Base-by-base conservation (phyloP, 2,113 vertebrate species). In the Microcebus jonahi region DNA sequence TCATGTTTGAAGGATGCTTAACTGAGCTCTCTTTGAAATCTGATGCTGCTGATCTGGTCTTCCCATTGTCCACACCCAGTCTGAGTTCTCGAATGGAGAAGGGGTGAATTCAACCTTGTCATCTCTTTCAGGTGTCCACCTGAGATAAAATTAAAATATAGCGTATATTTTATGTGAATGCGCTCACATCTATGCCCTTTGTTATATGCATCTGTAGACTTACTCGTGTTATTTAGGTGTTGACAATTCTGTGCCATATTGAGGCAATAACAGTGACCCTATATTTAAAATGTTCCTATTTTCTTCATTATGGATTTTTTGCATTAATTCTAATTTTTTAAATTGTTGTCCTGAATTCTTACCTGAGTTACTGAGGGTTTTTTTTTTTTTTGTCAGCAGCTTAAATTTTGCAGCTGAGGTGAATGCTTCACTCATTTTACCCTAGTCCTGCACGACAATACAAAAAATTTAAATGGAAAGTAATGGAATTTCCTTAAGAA, bases 1-100 rank as follows among this genome's bases (percentile, higher is more conserved):
- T 50, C 94, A 65, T 82, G 42, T 97, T 36, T 93, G 91, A 97
- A 85, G 79, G 55, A 36, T 97, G 90, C 97, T 55, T 98, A 94
- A 88, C 95, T 92, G 57, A 75, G 55, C 80, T 96, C 80, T 80
- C 90, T 18, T 79, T 94, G 77, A 96, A 95, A 96, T 59, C 50
- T 79, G 71, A 95, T 88, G 59, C 48, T 50, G 27, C 81, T 96
- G 90, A 88, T 65, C 94, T 87, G 59, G 96, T 94, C 97, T 92
- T 77, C 88, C 91, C 71, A 61, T 95, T 93, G 67, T 84, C 63
- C 96, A 93, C 94, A 90, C 88, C 91, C 68, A 96, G 88, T 15
- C 71, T 96, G 85, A 97, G 57, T 84, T 96, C 96, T 95, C 88
- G 48, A 13, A 5, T 0, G 1, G 45, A 87, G 34, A 83, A 39